Conservation (phyloP, 2,113 vertebrate genomes). For the Pluvianellus socialis region DNA sequence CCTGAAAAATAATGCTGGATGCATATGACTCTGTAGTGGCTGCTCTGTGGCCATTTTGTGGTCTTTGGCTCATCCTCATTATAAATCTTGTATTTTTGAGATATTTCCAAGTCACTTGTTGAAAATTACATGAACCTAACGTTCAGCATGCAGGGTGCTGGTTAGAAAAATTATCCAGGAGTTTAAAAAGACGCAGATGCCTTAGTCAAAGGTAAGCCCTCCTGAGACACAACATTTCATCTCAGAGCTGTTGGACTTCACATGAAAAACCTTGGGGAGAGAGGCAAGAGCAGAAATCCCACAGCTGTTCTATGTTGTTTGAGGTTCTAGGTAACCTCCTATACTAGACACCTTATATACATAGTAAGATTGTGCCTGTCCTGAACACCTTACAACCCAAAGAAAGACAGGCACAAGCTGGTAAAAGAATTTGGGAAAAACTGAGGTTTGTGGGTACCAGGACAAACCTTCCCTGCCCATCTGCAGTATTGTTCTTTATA, state of each 20-base stretch:
- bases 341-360: not conserved
- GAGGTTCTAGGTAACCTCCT: not conserved
- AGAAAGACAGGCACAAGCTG: not conserved
- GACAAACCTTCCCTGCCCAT: not conserved
- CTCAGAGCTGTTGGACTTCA: not conserved
- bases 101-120: not conserved
- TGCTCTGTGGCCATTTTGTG: not conserved
- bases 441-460: not conserved
- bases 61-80: not conserved
- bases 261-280: not conserved
- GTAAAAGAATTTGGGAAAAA: not conserved
- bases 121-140: not conserved
- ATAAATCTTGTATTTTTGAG: not conserved
- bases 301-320: not conserved
- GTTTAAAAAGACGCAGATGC: not conserved
- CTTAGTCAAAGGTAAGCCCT: not conserved
- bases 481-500: not conserved
- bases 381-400: not conserved
- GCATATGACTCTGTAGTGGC: accelerated
- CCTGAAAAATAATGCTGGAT: not conserved
- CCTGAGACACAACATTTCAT: not conserved
- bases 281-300: not conserved
- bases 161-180: not conserved
- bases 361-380: not conserved
- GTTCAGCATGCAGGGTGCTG: not conserved